phyloP scores from a whole-genome alignment of 2,888 invertebrate species.

The Tachina fera region DNA sequence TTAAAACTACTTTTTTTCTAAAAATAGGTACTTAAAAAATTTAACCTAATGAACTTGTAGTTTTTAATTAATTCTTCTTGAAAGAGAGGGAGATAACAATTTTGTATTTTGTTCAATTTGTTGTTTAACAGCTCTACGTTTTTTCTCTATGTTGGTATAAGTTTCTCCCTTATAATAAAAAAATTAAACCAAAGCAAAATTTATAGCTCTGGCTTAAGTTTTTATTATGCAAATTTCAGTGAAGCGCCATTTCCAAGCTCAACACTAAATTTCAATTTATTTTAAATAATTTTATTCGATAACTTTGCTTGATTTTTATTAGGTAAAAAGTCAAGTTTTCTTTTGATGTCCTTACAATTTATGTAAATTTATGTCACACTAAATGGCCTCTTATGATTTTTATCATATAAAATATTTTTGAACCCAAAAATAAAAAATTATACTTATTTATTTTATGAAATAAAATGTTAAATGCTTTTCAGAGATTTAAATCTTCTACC shows the following conservation, averaged over 20 bases:
- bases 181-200: not conserved
- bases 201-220: not conserved
- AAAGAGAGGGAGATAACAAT: no score
- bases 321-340: not conserved
- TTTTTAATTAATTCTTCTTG: no score
- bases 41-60: no score
- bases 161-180: not conserved
- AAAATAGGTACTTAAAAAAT: no score
- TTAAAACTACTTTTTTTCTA: no score
- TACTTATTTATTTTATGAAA: conserved; percentile 3
- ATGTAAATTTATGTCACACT: conserved; percentile 37
- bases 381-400: conserved; percentile 41
- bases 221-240: not conserved
- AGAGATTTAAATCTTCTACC: not conserved
- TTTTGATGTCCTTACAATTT: conserved; percentile 24
- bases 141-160: no score
- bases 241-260: not conserved
- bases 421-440: not conserved
- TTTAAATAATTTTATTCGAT: conserved; percentile 7
- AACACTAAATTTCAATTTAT: conserved; percentile 1
- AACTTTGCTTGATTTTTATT: conserved; percentile 8
- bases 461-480: not conserved
- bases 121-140: not conserved
- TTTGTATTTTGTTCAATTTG: no score
- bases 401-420: conserved; percentile 4